Percentiles rank a stretch among this genome's conserved stretches.
phyloP scores from a whole-genome alignment of 2,888 invertebrate species.

The Byasa hedistus region DNA sequence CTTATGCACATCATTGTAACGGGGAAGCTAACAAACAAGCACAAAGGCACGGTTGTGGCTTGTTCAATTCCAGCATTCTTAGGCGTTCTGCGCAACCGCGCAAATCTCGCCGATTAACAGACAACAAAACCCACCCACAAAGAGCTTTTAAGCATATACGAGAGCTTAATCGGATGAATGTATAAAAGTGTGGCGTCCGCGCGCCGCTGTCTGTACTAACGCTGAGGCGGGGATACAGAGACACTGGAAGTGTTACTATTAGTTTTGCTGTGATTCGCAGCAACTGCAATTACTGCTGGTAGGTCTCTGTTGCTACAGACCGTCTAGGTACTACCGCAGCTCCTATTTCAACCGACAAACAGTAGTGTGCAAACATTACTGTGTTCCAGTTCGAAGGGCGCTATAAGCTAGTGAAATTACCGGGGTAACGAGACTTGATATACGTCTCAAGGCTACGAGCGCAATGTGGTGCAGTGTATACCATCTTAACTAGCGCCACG shows the following conservation, averaged over 20 bases:
- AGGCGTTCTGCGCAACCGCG: constrained; percentile 55
- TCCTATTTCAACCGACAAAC: too few species aligned
- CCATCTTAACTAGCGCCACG: too few species aligned
- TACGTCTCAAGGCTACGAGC: too few species aligned
- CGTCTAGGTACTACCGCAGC: too few species aligned
- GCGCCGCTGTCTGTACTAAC: constrained; percentile 30
- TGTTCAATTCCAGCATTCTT: constrained; percentile 46
- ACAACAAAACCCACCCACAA: constrained; percentile 58
- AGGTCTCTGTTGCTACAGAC: too few species aligned
- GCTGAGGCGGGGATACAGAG: constrained; percentile 27
- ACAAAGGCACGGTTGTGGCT: constrained; percentile 27
- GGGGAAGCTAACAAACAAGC: not conserved
- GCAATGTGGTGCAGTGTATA: too few species aligned
- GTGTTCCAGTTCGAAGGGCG: too few species aligned
- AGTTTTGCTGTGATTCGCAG: too few species aligned
- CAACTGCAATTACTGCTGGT: too few species aligned
- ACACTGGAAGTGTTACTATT: constrained; percentile 6
- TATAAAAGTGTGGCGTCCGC: constrained; percentile 58
- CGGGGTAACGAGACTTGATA: too few species aligned
- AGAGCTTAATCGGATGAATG: constrained; percentile 72
- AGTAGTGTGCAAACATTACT: too few species aligned
- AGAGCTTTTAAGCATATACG: constrained; percentile 72
- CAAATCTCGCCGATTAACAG: constrained; percentile 62
- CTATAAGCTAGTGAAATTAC: too few species aligned
- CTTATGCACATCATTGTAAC: not conserved